These are phyloP conservation scores for Furcula furcula DNA, from an alignment of 2,888 invertebrate genomes.

Conservation along the genomic window DNA sequence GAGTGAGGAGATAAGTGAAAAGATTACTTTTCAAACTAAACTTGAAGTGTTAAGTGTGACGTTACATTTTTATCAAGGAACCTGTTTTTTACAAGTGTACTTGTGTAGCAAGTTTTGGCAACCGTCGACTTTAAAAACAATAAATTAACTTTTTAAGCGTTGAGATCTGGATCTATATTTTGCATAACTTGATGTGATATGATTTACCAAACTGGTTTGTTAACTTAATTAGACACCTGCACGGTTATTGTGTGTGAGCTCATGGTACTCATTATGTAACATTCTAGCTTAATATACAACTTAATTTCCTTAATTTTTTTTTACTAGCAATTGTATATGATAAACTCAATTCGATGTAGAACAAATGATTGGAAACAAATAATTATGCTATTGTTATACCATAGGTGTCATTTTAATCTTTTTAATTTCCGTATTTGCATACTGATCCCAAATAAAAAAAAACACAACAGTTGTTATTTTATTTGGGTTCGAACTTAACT, in stretches of 20 bases:
- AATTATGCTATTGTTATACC: too few relatives aligned
- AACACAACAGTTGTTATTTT: too few relatives aligned
- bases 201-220: conserved; percentile 13
- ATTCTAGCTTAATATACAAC: conserved; percentile 6
- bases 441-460: too few relatives aligned
- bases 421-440: too few relatives aligned
- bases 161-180: background rate
- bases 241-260: conserved; percentile 6
- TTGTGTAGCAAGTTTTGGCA: conserved; percentile 14
- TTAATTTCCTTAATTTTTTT: too few relatives aligned
- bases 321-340: too few relatives aligned
- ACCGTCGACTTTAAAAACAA: background rate
- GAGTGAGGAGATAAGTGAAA: conserved; percentile 43
- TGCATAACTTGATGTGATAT: background rate
- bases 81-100: conserved; percentile 20
- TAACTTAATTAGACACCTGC: conserved; percentile 8
- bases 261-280: conserved; percentile 9
- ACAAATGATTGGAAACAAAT: too few relatives aligned
- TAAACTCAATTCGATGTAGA: too few relatives aligned
- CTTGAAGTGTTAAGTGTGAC: conserved; percentile 35
- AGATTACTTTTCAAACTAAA: conserved; percentile 34
- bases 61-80: conserved; percentile 18
- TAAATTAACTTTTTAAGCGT: too few relatives aligned
- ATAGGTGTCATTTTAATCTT: too few relatives aligned
- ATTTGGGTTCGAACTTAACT: too few relatives aligned